phyloP scores from a whole-genome alignment of 2,888 invertebrate genomes.

The Drosophila bunnanda region DNA sequence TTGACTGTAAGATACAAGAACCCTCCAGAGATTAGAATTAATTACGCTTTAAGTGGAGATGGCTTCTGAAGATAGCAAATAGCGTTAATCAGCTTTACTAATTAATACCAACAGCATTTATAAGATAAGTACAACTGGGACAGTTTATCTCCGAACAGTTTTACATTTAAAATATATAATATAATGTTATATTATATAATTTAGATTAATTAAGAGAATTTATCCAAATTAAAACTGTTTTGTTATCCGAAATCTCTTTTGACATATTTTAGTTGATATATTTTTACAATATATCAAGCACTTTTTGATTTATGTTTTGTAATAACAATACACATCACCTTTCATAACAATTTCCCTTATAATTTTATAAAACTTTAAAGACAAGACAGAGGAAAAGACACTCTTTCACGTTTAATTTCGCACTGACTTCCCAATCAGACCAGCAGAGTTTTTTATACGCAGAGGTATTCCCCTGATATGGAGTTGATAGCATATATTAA shows the following conservation, averaged over 20 bases:
- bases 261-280: neutral
- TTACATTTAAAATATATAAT: neutral
- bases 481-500: conserved; percentile 19
- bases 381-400: neutral
- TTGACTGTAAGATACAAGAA: conserved; percentile 3
- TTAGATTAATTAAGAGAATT: too few species aligned
- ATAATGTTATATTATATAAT: neutral
- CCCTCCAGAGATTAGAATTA: neutral
- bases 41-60: neutral
- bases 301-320: too few species aligned
- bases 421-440: conserved; percentile 11
- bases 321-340: conserved; percentile 3
- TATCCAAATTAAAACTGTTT: too few species aligned
- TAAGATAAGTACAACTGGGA: neutral
- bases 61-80: neutral
- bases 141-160: neutral
- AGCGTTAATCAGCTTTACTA: neutral
- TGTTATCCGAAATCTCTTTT: too few species aligned
- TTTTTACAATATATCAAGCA: neutral
- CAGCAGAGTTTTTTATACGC: conserved; percentile 1
- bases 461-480: conserved; percentile 19
- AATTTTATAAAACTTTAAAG: too few species aligned
- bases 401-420: neutral
- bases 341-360: conserved; percentile 1
- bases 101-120: neutral